Conservation (phyloP, 2,888 invertebrate species). For the Gari tellinella region DNA sequence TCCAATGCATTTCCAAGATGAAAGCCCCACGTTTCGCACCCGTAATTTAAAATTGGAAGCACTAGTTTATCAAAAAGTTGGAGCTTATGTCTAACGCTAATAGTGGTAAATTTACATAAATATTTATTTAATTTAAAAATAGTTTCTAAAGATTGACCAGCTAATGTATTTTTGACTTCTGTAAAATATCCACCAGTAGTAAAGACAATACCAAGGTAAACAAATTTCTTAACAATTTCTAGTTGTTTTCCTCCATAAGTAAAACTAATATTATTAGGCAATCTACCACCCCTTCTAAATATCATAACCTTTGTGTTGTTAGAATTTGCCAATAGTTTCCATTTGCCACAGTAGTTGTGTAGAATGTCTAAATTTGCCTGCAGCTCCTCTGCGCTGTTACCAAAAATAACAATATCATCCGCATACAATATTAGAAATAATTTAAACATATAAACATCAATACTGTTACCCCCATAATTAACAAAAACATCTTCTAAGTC, state of each 20-base stretch:
- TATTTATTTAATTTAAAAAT: too few species aligned
- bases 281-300: not conserved
- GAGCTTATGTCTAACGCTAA: conserved; percentile 1
- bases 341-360: conserved; percentile 2
- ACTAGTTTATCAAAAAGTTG: conserved; percentile 10
- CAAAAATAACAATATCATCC: conserved; percentile 1
- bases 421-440: conserved; percentile 3
- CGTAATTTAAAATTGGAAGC: conserved; percentile 1
- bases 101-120: not conserved
- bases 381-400: not conserved
- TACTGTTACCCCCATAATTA: not conserved
- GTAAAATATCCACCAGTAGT: not conserved
- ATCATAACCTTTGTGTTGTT: not conserved
- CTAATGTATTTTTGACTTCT: not conserved
- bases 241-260: not conserved
- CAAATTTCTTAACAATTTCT: conserved; percentile 2
- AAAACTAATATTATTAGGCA: not conserved
- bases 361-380: not conserved
- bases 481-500: conserved; percentile 12
- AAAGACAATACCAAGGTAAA: conserved; percentile 2
- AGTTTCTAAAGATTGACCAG: too few species aligned
- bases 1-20: not conserved
- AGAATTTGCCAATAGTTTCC: conserved; percentile 5
- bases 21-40: conserved; percentile 1
- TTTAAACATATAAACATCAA: conserved; percentile 11